Base-by-base conservation (phyloP, 2,888 invertebrate species). In the Acanthosepion pharaonis region DNA sequence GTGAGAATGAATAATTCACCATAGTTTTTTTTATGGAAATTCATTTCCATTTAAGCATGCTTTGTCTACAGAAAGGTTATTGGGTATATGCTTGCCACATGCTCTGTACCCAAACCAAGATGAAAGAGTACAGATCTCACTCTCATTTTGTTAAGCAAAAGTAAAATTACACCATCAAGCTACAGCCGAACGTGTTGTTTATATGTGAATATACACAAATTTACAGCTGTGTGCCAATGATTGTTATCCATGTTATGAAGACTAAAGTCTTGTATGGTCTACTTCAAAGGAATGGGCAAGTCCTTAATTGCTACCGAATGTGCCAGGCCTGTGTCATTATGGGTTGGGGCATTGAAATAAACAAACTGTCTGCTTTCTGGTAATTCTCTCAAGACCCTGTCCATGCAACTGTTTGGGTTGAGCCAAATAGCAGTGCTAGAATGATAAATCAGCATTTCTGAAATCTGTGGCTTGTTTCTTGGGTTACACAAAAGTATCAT, bases 61-160 rank as follows among this genome's bases (percentile, higher is more conserved):
- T 78, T 78, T 78, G 78, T 78, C 78, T 78, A 78, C n/a, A 15
- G 11, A 78, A 33, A 78, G 78, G 78, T 78, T 78, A 78, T 78
- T 78, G 23, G 33, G 78, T 78, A 78, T 78, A 78, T n/a, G n/a
- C 5, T 78, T 78, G 33, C 78, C 78, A 78, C 78, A 78, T 78
- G 78, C 78, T 78, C 78, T 78, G 78, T n/a, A 78, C 78, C 78
- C 78, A 78, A 78, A 78, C n/a, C 78, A 78, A 78, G 78, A 78
- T 78, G 78, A 78, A 78, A 78, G 78, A 78, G 15, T n/a, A 33
- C 11, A 5, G n/a, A 78, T 78, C 78, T 78, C n/a, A 78, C 78
- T 11, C n/a, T 78, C 78, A 33, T 78, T 78, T 78, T 78, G 15
- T 33, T 6, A 78, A n/a, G 78, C 78, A 78, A 33, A 78, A 78